Evolutionary conservation across 92 coral and sea anemone species (phyloP), one percentile per base, ranked within the genome.

Genomic region (Porites lobata): DNA sequence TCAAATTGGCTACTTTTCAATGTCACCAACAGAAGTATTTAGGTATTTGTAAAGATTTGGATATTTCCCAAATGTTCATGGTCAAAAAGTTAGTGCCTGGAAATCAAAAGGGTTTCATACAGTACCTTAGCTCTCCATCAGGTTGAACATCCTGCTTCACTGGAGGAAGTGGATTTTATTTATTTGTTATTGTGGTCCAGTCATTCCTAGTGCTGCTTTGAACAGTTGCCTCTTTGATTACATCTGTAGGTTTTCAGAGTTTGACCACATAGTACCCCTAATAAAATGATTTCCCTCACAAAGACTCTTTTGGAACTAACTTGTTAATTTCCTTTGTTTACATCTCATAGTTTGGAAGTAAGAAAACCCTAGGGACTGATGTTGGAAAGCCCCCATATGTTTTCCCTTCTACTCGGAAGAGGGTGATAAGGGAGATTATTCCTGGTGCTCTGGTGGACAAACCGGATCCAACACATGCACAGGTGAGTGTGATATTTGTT

Each of bases 301-400:
- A n/a, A 50, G 58, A 72, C 21, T n/a, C 18, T 2, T 15, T 50
- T 18, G 58, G 14, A 17, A 73, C 78, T 18, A 17, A 8, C 15
- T 59, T 65, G 71, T 65, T 65, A 65, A 21, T 50, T 80, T 65
- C 18, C 17, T 51, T 32, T 52, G 11, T 5, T n/a, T 63, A 15
- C 32, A 17, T 64, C 59, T 8, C 52, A 85, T 29, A 29, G 89
- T 85, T 76, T 85, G 89, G 89, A 79, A 85, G 89, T 57, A 8
- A 18, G 29, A 13, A 85, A 11, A 85, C 81, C 47, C 89, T 85
- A 17, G 89, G 89, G 21, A n/a, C 75, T 12, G 47, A 19, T 8
- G 65, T 66, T 58, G 57, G 72, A 32, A 13, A 76, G 32, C 77
- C 86, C 11, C 65, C 85, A 0, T 86, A 86, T 65, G 85, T 86